Base-by-base conservation (phyloP, 2,113 vertebrate species). In the Otolemur garnettii region DNA sequence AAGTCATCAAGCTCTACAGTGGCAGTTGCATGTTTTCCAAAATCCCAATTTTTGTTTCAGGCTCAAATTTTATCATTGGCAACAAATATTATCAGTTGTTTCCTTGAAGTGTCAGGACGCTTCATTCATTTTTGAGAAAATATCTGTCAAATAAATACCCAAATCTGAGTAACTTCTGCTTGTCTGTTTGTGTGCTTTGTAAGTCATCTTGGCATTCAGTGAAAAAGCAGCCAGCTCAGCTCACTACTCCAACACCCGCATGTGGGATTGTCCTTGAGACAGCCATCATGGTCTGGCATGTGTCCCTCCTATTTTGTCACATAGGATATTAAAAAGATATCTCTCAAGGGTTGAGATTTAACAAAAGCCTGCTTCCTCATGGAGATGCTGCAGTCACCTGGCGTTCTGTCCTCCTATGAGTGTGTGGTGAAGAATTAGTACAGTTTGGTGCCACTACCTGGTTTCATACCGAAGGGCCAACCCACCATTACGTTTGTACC, bases 11-110 rank as follows among this genome's bases (percentile, higher is more conserved):
- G 33, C 28, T 85, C 30, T 30, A 74, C 11, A 9, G 33, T 53
- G 19, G 45, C 55, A 84, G 64, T 33, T 28, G 55, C 35, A 72
- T 74, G 33, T 92, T 94, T 85, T 59, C 53, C 26, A 42, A 74
- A 96, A 85, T 84, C 35, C 13, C n/a, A n/a, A 59, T 74, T 96
- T 87, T 85, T 72, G 57, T 89, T 90, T 92, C 26, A 92, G 84
- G 66, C 45, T 38, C 80, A 21, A 89, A 42, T 86, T 82, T 78
- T 79, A 68, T 78, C 72, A 80, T 8, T 94, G 80, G 64, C 74
- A 92, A 88, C 79, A 94, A 72, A 92, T 60, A 53, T 19, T 79
- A 62, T 60, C 87, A 91, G 77, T 45, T 92, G 30, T 90, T 92
- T n/a, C 66, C 79, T 66, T 85, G 30, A 79, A 84, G 57, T 59